phyloP scores from a whole-genome alignment of 2,113 vertebrate genomes.

The Tylochromis polylepis region DNA sequence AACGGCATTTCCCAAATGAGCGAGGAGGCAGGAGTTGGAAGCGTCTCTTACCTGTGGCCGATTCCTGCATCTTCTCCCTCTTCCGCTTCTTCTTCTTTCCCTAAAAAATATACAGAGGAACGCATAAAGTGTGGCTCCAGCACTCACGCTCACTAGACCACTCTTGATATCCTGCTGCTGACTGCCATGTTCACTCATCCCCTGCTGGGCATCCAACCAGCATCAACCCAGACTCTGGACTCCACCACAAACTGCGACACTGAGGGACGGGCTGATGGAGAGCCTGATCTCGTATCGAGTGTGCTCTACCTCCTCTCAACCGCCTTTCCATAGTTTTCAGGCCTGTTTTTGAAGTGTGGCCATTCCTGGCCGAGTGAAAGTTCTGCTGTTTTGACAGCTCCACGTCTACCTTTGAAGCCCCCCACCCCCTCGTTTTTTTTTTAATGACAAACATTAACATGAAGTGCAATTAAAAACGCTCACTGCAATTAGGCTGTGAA shows the following conservation, averaged over 20 bases:
- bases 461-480: conserved; percentile 61
- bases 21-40: background rate
- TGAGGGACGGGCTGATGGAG: conserved; percentile 22
- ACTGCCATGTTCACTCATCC: conserved; percentile 73
- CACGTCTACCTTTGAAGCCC: conserved; percentile 22
- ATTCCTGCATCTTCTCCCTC: conserved; percentile 98
- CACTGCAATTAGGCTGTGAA: conserved; percentile 51
- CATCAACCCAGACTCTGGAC: conserved; percentile 50
- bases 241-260: conserved; percentile 36
- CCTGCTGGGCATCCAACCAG: conserved; percentile 64
- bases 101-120: conserved; percentile 79
- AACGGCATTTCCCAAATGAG: background rate
- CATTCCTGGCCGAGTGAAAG: background rate
- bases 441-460: conserved; percentile 43
- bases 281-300: background rate
- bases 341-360: background rate
- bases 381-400: background rate
- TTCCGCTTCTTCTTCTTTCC: conserved; percentile 99
- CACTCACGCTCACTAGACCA: conserved; percentile 77
- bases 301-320: background rate
- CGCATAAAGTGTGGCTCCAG: conserved; percentile 77
- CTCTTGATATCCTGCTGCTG: conserved; percentile 68
- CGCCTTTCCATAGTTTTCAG: background rate
- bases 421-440: background rate
- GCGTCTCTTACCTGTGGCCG: conserved; percentile 83